phyloP scores from a whole-genome alignment of 2,113 vertebrate species.

The Leiothrix lutea region DNA sequence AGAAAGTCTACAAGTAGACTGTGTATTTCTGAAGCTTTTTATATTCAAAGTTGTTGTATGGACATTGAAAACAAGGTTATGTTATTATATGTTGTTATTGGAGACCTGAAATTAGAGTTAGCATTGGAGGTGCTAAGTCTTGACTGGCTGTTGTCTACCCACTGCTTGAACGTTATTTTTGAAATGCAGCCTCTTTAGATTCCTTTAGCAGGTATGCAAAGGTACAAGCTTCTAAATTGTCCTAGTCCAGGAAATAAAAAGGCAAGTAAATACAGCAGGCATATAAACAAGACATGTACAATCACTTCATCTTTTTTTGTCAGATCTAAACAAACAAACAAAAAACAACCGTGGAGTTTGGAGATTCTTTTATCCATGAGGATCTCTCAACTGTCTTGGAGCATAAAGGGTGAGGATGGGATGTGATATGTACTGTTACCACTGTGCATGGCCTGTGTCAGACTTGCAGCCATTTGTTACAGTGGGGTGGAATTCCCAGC shows the following conservation, averaged over 20 bases:
- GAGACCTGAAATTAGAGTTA: neutral
- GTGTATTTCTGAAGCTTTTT: neutral
- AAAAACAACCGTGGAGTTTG: neutral
- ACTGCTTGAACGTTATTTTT: neutral
- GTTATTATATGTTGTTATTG: neutral
- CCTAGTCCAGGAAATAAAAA: neutral
- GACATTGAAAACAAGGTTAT: neutral
- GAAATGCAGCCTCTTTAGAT: neutral
- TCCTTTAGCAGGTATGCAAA: neutral
- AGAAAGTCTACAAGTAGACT: neutral
- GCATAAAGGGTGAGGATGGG: neutral
- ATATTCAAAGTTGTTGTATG: neutral
- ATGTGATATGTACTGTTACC: neutral
- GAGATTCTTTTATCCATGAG: neutral
- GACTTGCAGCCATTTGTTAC: neutral
- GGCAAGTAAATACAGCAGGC: neutral
- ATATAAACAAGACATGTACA: neutral
- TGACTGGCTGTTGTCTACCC: neutral
- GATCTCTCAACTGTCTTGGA: neutral
- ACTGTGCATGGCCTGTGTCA: neutral
- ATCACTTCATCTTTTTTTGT: neutral
- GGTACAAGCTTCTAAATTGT: neutral
- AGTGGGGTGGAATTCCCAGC: slow-evolving; percentile 31
- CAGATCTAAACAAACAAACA: neutral
- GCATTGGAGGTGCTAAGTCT: neutral